These are phyloP conservation scores for Leptodactylus fuscus DNA, from an alignment of 2,113 vertebrate genomes.

Conservation along the genomic window DNA sequence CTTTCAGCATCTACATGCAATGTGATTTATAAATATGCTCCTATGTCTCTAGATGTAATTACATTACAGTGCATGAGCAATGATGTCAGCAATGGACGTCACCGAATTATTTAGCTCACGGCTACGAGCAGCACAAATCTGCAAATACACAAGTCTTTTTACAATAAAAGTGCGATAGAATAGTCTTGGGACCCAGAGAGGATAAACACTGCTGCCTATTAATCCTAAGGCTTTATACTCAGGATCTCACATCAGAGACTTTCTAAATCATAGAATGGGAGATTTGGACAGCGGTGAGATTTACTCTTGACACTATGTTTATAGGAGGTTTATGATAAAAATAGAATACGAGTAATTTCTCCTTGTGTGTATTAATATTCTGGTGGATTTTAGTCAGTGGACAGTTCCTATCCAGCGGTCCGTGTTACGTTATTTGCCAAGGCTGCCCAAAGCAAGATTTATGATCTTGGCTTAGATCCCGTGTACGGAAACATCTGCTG, in stretches of 20 bases:
- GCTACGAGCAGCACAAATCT: neutral
- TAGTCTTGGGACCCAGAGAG: neutral
- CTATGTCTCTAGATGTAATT: no score
- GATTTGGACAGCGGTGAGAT: neutral
- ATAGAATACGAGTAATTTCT: neutral
- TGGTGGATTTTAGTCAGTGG: neutral
- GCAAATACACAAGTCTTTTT: neutral
- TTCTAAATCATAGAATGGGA: neutral
- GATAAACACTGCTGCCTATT: neutral
- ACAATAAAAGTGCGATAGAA: neutral
- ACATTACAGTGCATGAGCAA: no score
- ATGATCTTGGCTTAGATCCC: neutral
- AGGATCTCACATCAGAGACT: neutral
- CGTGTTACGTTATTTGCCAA: neutral
- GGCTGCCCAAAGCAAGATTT: neutral
- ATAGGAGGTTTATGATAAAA: neutral
- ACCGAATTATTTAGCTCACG: neutral
- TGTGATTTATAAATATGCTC: neutral
- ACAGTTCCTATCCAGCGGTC: neutral
- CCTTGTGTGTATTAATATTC: neutral
- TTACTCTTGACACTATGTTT: neutral
- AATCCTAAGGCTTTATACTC: neutral
- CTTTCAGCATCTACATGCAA: neutral
- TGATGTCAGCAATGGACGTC: neutral
- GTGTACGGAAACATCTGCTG: no score